Base-by-base conservation (phyloP, 2,888 invertebrate genomes). In the Incurvaria masculella region DNA sequence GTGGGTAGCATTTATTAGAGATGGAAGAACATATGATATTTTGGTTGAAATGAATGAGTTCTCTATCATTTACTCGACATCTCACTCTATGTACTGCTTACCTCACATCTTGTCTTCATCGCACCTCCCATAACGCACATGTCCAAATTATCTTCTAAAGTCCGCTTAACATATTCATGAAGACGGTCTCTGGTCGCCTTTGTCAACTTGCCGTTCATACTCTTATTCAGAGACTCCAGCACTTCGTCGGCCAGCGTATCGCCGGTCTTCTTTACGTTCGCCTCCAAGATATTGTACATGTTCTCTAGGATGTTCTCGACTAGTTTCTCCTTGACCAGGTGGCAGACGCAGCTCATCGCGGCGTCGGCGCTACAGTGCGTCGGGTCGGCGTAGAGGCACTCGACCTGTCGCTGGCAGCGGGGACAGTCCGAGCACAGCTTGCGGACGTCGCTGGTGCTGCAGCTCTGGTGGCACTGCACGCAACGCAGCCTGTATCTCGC, bases 91-190 rank as follows among this genome's bases (percentile, higher is more conserved):
- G 17, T 11, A 14, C 23, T 2, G 47, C 53, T 52, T 55, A 73
- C 76, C 65, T 78, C 76, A 53, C 78, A 78, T 51, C 76, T 64
- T 2, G 78, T 78, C 53, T 76, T 78, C 2, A 73, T 68, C 45
- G 78, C 76, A 26, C 76, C 78, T 41, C 75, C 76, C 38, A 76
- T 60, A 19, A 78, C 70, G 0, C 74, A 73, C 50, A 72, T 59
- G 56, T 71, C 70, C 53, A 76, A 65, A 60, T 76, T 69, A 54
- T 67, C 69, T 52, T 66, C 74, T 0, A 75, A 63, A 1, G 63
- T 63, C 11, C 56, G 61, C 50, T 76, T 54, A 45, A 78, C 61
- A 49, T 74, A 78, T 0, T 69, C 63, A 50, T 75, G 70, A 14
- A 78, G 49, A 6, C 66, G 56, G 45, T 60, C 63, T 41, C 59